These are phyloP conservation scores for Perca flavescens DNA, from an alignment of 2,113 vertebrate species.

Conservation along the genomic window DNA sequence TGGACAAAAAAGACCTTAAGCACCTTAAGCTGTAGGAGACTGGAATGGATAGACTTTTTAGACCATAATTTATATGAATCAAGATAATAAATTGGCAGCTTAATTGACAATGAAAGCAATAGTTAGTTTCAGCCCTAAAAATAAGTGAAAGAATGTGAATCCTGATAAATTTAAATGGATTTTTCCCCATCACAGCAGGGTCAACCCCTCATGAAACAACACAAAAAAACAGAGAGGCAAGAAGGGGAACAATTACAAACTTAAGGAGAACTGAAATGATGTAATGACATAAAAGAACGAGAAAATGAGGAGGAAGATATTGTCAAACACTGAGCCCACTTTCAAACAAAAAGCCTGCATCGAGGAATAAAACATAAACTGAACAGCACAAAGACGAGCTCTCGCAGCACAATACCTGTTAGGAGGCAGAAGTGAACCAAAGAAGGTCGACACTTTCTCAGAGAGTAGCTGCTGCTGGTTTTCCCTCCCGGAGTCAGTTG, in stretches of 20 bases:
- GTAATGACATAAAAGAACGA: background rate
- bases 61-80: background rate
- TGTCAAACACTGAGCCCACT: slow-evolving; percentile 1
- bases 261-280: background rate
- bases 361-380: slow-evolving; percentile 19
- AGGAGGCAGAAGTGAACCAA: slow-evolving; percentile 19
- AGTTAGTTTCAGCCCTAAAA: background rate
- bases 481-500: slow-evolving; percentile 41
- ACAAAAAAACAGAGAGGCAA: background rate
- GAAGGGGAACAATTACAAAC: background rate
- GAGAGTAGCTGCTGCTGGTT: slow-evolving; percentile 28
- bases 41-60: background rate
- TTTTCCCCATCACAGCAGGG: background rate
- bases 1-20: background rate
- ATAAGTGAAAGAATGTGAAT: background rate
- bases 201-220: background rate
- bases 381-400: slow-evolving; percentile 36
- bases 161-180: background rate
- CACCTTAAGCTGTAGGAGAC: background rate
- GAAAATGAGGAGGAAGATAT: slow-evolving; percentile 5
- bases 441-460: slow-evolving; percentile 48
- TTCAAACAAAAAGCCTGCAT: slow-evolving; percentile 32
- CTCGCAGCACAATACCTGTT: slow-evolving; percentile 66
- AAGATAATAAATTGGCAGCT: background rate
- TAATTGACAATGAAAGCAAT: background rate